Evolutionary conservation across 2,888 invertebrate genomes (phyloP), one percentile per base, ranked within the genome.

Genomic region (Quadroppia sp.): DNA sequence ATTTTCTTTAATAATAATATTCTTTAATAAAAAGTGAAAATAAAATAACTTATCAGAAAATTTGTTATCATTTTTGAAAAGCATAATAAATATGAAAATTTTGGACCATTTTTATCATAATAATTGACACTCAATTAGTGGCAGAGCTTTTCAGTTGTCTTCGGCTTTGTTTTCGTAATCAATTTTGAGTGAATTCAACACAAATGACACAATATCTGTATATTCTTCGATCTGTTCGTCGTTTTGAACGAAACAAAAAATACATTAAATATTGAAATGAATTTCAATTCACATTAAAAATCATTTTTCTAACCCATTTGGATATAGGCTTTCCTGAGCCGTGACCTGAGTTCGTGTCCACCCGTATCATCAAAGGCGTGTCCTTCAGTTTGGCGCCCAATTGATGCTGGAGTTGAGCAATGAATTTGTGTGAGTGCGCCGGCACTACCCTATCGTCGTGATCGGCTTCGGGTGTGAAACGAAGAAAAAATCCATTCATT

Each of bases 401-500:
- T 4, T 76, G 76, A 76, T 83, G 80, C 77, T 85, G 85, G 20
- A 86, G 79, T 75, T 83, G 78, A 6, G 85, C 85, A 17, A 83
- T 82, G 78, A 81, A 85, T 77, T 85, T 85, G 67, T 85, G 81
- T 3, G 85, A 83, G 79, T 85, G 85, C 73, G 82, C 81, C 32
- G 85, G 85, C n/a, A 85, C 85, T 71, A 85, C 85, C 72, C 85
- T 80, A 78, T 85, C 85, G 77, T 85, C 85, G 77, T 85, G 85
- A 77, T 85, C 85, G 42, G 82, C 85, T 69, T 4, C n/a, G 20
- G 9, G 1, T n/a, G 9, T 67, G 30, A 36, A 23, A 30, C 6
- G 17, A 23, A 23, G 25, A 11, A 9, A 6, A 53, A 25, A 17
- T 23, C 4, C 4, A 36, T 40, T 9, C 9, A 6, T 7, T 30